Conservation (phyloP, 2,888 invertebrate species). For the Amphipoea oculea region DNA sequence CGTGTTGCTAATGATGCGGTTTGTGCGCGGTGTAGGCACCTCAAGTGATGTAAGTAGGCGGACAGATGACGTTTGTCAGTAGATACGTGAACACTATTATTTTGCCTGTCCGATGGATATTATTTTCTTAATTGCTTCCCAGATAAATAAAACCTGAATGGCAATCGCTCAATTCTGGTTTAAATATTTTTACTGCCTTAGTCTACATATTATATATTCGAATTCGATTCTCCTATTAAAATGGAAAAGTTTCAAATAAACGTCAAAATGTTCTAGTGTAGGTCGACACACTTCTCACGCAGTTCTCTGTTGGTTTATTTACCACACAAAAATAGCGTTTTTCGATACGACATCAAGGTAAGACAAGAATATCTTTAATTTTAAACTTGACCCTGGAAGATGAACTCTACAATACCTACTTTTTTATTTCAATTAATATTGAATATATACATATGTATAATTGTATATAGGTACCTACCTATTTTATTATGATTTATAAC, state of each 20-base stretch:
- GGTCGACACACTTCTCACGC: too few species aligned
- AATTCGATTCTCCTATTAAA: conserved; percentile 2
- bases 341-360: conserved; percentile 14
- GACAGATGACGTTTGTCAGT: conserved; percentile 38
- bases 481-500: conserved; percentile 5
- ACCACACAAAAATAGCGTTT: not conserved
- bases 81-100: conserved; percentile 15
- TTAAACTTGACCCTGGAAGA: conserved; percentile 31
- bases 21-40: conserved; percentile 32
- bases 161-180: conserved; percentile 8
- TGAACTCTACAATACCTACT: conserved; percentile 30
- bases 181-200: conserved; percentile 12
- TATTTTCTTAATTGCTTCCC: conserved; percentile 22
- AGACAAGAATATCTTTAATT: conserved; percentile 5
- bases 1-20: conserved; percentile 22
- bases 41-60: conserved; percentile 41
- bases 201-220: conserved; percentile 8
- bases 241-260: conserved; percentile 15
- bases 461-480: not conserved
- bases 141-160: not conserved
- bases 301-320: not conserved
- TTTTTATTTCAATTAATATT: conserved; percentile 1
- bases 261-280: not conserved
- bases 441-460: too few species aligned
- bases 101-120: not conserved